Conservation (phyloP, 2,113 vertebrate species). For the Lasiurus borealis region DNA sequence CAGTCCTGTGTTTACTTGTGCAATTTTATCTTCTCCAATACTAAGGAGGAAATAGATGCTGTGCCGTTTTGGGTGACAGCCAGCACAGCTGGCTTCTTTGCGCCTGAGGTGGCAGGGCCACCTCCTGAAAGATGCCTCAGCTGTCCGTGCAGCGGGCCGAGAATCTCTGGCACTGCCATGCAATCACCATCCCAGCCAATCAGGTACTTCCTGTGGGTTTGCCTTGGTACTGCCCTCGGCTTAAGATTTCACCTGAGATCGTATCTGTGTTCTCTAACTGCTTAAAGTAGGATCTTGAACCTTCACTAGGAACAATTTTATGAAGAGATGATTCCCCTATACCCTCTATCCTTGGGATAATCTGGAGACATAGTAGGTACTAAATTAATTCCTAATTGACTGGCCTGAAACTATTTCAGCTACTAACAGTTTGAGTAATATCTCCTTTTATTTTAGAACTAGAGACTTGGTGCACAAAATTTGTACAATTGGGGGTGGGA, state of each 20-base stretch:
- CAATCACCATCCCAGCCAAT: neutral
- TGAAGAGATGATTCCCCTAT: neutral
- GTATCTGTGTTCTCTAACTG: neutral
- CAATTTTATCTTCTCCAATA: neutral
- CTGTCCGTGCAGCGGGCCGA: neutral
- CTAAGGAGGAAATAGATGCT: neutral
- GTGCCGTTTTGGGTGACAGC: neutral
- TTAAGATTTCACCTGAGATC: neutral
- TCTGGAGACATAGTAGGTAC: neutral
- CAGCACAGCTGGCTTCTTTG: neutral
- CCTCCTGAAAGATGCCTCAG: neutral
- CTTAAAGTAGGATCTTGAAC: neutral
- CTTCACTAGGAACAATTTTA: neutral
- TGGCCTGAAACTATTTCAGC: neutral
- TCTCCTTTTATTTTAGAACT: neutral
- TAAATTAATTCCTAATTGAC: constrained; percentile 11
- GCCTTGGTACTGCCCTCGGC: neutral
- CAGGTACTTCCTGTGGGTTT: neutral
- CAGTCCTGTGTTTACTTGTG: neutral
- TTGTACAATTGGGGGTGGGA: too few species aligned
- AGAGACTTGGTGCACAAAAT: too few species aligned
- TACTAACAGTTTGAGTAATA: neutral
- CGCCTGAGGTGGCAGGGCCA: neutral
- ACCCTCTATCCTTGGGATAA: neutral
- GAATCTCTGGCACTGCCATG: neutral